A percentile compares a stretch with the other conserved stretches of the same genome.
These are phyloP conservation scores for Flexamia atlantica DNA, from an alignment of 2,888 invertebrate genomes.

Conservation along the genomic window DNA sequence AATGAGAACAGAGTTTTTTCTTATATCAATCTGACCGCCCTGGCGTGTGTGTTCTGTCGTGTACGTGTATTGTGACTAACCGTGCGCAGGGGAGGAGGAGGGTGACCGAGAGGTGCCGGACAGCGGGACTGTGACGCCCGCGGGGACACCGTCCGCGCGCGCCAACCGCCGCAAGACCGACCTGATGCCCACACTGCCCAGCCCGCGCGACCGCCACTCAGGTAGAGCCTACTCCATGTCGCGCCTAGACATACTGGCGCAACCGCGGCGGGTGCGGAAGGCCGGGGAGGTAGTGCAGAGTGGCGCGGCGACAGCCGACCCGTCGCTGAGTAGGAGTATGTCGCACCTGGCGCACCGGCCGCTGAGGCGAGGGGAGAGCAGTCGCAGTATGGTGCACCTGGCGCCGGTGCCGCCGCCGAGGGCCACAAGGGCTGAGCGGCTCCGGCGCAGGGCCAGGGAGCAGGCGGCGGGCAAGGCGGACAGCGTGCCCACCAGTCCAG, in stretches of 20 bases:
- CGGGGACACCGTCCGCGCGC: conserved; percentile 58
- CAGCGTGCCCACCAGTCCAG: conserved; percentile 73
- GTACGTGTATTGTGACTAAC: conserved; percentile 58
- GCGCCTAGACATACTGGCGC: conserved; percentile 91
- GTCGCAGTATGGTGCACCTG: conserved; percentile 78
- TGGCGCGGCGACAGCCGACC: conserved; percentile 72
- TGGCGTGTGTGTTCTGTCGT: background rate
- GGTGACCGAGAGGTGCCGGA: conserved; percentile 30
- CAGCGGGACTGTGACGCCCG: conserved; percentile 32
- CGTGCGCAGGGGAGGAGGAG: conserved; percentile 62
- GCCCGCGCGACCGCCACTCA: conserved; percentile 78
- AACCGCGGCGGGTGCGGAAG: conserved; percentile 78
- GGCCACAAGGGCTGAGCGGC: conserved; percentile 74
- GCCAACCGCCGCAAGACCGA: conserved; percentile 92
- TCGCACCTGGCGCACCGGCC: conserved; percentile 78
- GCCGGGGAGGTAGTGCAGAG: conserved; percentile 73
- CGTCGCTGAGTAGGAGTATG: conserved; percentile 80
- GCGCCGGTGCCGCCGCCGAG: conserved; percentile 73
- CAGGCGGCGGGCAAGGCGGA: conserved; percentile 69
- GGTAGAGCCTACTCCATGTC: conserved; percentile 95
- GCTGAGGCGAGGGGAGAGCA: conserved; percentile 72
- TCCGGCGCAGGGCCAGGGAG: conserved; percentile 73
- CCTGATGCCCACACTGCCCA: conserved; percentile 93
- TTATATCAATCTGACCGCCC: background rate
- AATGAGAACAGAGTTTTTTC: no score